Evolutionary conservation across 2,797 vertebrate species (phyloP), one percentile per base, ranked within the genome.

Genomic region (Clarias laeviceps): DNA sequence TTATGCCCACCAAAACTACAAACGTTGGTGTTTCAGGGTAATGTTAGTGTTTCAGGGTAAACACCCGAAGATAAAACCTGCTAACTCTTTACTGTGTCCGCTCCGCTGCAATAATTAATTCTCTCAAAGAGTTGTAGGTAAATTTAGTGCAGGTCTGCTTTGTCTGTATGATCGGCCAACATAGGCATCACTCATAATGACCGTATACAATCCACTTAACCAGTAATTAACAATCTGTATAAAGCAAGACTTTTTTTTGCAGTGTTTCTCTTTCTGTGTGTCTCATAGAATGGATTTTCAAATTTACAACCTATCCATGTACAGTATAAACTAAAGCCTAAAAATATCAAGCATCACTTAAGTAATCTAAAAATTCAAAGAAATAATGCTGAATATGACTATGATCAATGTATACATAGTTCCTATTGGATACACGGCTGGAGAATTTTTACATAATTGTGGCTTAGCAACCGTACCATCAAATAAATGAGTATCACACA

Each of bases 401-500:
- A 50, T 45, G 18, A 37, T 14, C 68, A 8, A 4, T 70, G 37
- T n/a, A 15, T 11, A n/a, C 22, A 27, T 24, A 37, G 18, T 37
- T 37, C 32, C 66, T 9, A 9, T 69, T 8, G 34, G 17, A 68
- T 18, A 37, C 34, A n/a, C 3, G 12, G 4, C 4, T 15, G 24
- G 14, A 50, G 40, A 73, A 17, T 45, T 6, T 72, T 34, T 32
- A 69, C 27, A 6, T 68, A 17, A 5, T 8, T 12, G 5, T 72
- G 20, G 37, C 12, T n/a, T 45, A 40, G 24, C 18, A 40, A 24
- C 20, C 34, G 4, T 24, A 70, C 85, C 89, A 82, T 76, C 81
- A 70, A 27, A 80, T 82, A 86, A 85, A 91, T 62, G 88, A 87
- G 88, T 88, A 54, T 82, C 80, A 83, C 87, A 79, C 85, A 90